These are phyloP conservation scores for Mythimna impura DNA, from an alignment of 2,888 invertebrate species.

Conservation along the genomic window DNA sequence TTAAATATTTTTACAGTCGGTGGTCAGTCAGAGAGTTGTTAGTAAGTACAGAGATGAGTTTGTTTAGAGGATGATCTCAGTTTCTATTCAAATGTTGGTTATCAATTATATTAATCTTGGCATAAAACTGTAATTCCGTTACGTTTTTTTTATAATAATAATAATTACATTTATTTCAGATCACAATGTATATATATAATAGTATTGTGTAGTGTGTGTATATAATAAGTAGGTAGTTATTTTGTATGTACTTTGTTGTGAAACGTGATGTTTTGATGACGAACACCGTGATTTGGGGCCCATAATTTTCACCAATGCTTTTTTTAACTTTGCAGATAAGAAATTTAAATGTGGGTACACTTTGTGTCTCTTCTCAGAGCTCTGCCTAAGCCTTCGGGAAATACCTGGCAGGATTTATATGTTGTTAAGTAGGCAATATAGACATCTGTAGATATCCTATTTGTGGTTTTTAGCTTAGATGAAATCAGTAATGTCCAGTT, in stretches of 20 bases:
- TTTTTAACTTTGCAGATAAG: too few relatives aligned
- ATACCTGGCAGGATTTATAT: too few relatives aligned
- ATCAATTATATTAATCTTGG: background rate
- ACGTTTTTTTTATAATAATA: background rate
- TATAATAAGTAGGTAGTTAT: background rate
- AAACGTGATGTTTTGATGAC: background rate
- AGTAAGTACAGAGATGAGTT: background rate
- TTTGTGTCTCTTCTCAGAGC: too few relatives aligned
- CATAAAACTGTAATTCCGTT: background rate
- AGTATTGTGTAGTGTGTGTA: too few relatives aligned
- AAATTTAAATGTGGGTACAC: too few relatives aligned
- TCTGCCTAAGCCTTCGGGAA: too few relatives aligned
- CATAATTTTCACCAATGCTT: too few relatives aligned
- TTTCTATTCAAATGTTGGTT: background rate
- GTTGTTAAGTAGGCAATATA: too few relatives aligned
- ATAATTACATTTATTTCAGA: too few relatives aligned
- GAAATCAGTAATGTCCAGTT: background rate
- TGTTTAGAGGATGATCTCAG: conserved; percentile 16
- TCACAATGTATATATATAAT: too few relatives aligned
- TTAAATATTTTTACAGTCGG: conserved; percentile 5
- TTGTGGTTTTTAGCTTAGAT: background rate
- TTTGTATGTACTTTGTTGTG: background rate
- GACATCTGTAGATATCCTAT: too few relatives aligned
- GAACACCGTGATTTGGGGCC: too few relatives aligned
- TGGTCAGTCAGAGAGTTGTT: background rate